These are phyloP conservation scores for Euphydryas editha DNA, from an alignment of 2,888 invertebrate species.

Conservation along the genomic window DNA sequence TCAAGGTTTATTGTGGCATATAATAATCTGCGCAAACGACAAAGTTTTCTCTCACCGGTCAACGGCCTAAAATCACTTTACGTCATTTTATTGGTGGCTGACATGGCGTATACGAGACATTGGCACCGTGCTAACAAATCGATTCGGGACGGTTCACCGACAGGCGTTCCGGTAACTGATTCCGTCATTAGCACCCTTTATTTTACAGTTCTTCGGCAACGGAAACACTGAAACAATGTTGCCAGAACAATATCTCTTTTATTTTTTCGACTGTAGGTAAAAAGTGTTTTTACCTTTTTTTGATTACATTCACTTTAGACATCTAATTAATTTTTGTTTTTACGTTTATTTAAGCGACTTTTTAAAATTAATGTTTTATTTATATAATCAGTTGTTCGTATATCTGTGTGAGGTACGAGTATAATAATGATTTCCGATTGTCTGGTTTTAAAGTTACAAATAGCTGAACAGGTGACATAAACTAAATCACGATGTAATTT, in stretches of 20 bases:
- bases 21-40: constrained; percentile 33
- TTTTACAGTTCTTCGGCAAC: constrained; percentile 37
- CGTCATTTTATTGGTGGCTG: constrained; percentile 38
- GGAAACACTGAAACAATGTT: constrained; percentile 35
- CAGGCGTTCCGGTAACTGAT: constrained; percentile 54
- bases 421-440: constrained; percentile 35
- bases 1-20: background rate
- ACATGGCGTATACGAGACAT: constrained; percentile 49
- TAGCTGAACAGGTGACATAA: constrained; percentile 28
- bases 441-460: constrained; percentile 13
- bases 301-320: constrained; percentile 13
- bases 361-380: constrained; percentile 5
- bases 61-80: constrained; percentile 61
- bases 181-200: constrained; percentile 52
- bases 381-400: constrained; percentile 9
- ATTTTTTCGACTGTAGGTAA: background rate
- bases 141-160: constrained; percentile 63
- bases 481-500: constrained; percentile 40
- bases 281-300: constrained; percentile 5
- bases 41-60: constrained; percentile 65
- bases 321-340: background rate
- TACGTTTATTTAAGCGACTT: background rate
- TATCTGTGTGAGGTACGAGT: constrained; percentile 27
- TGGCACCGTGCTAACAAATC: constrained; percentile 64
- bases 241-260: constrained; percentile 28